Evolutionary conservation across 2,113 vertebrate species (phyloP).

Genomic region (Nyctereutes procyonoides): DNA sequence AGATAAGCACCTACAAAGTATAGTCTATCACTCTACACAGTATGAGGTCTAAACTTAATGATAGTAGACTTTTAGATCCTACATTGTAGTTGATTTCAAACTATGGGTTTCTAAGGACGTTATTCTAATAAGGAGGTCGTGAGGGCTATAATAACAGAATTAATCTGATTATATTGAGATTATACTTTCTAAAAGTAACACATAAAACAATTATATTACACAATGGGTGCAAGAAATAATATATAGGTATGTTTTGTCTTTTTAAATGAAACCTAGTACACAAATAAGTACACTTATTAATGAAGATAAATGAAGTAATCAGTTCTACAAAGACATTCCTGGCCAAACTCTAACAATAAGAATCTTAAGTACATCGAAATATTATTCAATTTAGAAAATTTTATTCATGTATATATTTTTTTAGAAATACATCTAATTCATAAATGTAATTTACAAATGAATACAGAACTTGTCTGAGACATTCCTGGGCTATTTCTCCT

Average conservation of each 20-base stretch:
- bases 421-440: not conserved
- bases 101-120: not conserved
- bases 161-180: not conserved
- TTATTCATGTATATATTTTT: slow-evolving; percentile 29
- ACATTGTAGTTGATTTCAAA: not conserved
- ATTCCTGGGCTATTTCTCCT: not conserved
- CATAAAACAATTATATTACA: not conserved
- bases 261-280: not conserved
- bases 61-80: not conserved
- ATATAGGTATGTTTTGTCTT: not conserved
- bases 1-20: not conserved
- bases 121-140: not conserved
- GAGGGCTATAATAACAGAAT: not conserved
- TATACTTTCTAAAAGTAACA: not conserved
- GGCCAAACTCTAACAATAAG: not conserved
- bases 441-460: not conserved
- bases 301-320: slow-evolving; percentile 26
- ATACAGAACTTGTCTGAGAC: not conserved
- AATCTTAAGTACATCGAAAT: not conserved
- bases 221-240: not conserved
- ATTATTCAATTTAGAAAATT: not conserved
- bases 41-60: not conserved
- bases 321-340: not conserved
- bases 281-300: not conserved
- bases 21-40: not conserved